phyloP scores from a whole-genome alignment of 2,797 vertebrate genomes.

The Monodelphis domestica region DNA sequence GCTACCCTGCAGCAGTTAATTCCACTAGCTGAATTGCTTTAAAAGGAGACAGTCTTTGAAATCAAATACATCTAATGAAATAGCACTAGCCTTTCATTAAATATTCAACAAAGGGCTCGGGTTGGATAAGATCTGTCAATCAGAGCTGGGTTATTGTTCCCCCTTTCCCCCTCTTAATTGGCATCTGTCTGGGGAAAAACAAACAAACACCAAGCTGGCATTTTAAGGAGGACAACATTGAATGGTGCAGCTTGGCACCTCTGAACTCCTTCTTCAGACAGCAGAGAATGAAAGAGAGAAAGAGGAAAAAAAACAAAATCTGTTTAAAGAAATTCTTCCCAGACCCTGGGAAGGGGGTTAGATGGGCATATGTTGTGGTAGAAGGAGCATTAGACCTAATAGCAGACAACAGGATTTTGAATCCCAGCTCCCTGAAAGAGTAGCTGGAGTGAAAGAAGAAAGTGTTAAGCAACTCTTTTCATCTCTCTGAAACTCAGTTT shows the following conservation, averaged over 20 bases:
- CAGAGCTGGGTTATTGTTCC: slow-evolving; percentile 70
- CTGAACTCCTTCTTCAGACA: slow-evolving; percentile 24
- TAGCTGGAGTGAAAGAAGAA: not conserved
- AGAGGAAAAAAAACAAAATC: not conserved
- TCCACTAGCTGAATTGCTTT: slow-evolving; percentile 73
- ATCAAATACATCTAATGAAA: slow-evolving; percentile 80
- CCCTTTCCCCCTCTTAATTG: slow-evolving; percentile 68
- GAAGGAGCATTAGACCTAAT: not conserved
- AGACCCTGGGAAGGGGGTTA: not conserved
- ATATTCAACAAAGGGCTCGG: slow-evolving; percentile 78
- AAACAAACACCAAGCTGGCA: slow-evolving; percentile 76
- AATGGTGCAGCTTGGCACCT: slow-evolving; percentile 24
- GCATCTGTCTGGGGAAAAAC: slow-evolving; percentile 73
- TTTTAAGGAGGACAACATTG: slow-evolving; percentile 68
- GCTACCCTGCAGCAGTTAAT: slow-evolving; percentile 79
- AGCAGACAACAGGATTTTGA: not conserved
- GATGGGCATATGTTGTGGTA: not conserved
- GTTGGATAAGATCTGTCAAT: slow-evolving; percentile 78
- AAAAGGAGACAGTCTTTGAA: slow-evolving; percentile 76
- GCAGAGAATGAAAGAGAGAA: not conserved
- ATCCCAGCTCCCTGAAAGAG: not conserved
- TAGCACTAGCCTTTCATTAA: slow-evolving; percentile 81
- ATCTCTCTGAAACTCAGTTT: not conserved
- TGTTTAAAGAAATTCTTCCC: not conserved
- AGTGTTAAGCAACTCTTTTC: not conserved